phyloP scores from a whole-genome alignment of 1,140 invertebrate genomes.

The Oryctes rhinoceros region DNA sequence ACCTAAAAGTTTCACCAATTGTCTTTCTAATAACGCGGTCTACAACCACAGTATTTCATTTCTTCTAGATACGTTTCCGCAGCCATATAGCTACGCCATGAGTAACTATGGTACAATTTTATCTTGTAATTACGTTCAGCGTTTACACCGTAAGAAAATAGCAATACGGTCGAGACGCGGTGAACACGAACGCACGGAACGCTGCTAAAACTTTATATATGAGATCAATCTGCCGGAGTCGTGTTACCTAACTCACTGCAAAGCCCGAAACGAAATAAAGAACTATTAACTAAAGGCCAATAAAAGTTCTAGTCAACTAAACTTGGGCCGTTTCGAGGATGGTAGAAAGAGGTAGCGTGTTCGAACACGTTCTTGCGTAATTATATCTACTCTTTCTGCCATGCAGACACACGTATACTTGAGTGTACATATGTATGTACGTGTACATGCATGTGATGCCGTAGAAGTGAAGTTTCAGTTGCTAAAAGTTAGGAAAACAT shows the following conservation, averaged over 20 bases:
- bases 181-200: slow-evolving; percentile 1
- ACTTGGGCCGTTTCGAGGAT: slow-evolving; percentile 47
- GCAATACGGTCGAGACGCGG: neutral
- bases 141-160: neutral
- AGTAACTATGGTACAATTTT: neutral
- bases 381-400: slow-evolving; percentile 15
- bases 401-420: neutral
- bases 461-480: neutral
- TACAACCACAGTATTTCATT: no score
- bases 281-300: slow-evolving; percentile 50
- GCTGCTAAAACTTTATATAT: slow-evolving; percentile 49
- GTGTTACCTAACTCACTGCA: slow-evolving; percentile 43
- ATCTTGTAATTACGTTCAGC: neutral
- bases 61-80: no score
- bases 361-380: slow-evolving; percentile 45
- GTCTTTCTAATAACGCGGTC: no score
- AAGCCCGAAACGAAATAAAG: slow-evolving; percentile 51
- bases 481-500: neutral
- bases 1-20: no score
- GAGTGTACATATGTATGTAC: no score
- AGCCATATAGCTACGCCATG: no score
- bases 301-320: slow-evolving; percentile 48
- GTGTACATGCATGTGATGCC: neutral
- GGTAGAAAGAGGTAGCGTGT: slow-evolving; percentile 46
- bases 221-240: slow-evolving; percentile 48